phyloP scores from a whole-genome alignment of 2,797 vertebrate genomes.

The Vespertilio murinus region DNA sequence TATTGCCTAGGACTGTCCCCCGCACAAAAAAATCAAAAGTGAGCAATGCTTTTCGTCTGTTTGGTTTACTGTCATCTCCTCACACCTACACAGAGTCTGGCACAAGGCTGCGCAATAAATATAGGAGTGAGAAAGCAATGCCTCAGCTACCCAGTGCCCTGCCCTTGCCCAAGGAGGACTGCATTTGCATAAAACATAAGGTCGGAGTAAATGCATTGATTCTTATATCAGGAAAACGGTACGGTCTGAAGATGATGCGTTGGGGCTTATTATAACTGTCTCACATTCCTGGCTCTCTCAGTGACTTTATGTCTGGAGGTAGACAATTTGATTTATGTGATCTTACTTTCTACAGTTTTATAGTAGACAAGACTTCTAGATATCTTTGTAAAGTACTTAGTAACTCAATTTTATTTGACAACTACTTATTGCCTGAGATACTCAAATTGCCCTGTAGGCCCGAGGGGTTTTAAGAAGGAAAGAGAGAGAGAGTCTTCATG shows the following conservation, averaged over 20 bases:
- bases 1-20: background rate
- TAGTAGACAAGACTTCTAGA: background rate
- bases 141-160: background rate
- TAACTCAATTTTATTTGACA: constrained; percentile 18
- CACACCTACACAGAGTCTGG: background rate
- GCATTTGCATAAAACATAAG: background rate
- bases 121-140: background rate
- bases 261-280: background rate
- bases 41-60: background rate
- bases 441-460: background rate
- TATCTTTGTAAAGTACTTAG: background rate
- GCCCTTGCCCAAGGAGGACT: background rate
- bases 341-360: background rate
- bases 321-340: background rate
- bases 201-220: background rate
- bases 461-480: background rate
- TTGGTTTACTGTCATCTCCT: background rate
- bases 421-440: background rate
- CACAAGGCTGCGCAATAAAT: background rate
- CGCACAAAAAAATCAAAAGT: background rate
- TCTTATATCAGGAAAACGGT: background rate
- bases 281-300: background rate
- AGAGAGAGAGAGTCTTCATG: background rate
- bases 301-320: background rate
- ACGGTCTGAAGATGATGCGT: background rate